Base-by-base conservation (phyloP, 2,113 vertebrate genomes). In the Pterocles orientalis region DNA sequence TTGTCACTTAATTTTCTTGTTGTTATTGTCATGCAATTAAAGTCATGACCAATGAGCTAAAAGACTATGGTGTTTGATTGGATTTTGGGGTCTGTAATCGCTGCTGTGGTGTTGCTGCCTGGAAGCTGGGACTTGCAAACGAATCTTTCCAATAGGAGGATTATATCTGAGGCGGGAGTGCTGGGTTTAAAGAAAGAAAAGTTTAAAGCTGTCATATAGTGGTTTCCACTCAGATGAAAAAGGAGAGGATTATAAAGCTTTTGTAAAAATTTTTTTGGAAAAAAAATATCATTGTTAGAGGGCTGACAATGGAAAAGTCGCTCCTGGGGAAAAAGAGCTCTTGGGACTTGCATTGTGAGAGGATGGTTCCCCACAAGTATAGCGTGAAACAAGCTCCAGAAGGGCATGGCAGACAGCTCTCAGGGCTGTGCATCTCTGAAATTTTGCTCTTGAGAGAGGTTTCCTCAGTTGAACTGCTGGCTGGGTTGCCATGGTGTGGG, bases 181-280 rank as follows among this genome's bases (percentile, higher is more conserved):
- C 81, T 94, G 82, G 60, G 77, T 94, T 94, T 94, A 96, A 93
- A 96, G 82, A 93, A 88, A 86, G n/a, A 88, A 88, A 96, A 96
- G 68, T 97, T 97, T 95, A 92, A 97, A 97, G 79, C 94, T 95
- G 90, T 92, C 86, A 76, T 86, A 65, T 61, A 79, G 81, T 84
- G 75, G 82, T 96, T 97, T 96, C 92, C 81, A 82, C 72, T 96
- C 73, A 60, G 79, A 81, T 88, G 80, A 93, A 93, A 97, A 97
- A 91, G 69, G 50, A 78, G 72, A 76, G 86, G 92, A 95, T 96
- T 96, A 91, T 95, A 92, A 90, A 88, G 90, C 90, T 93, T 93
- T 91, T 90, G 79, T 93, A 36, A 85, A 94, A 69, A 90, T 41
- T 41, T 41, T 41, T 41, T 41, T 41, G 41, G 12, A 41, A 47